Evolutionary conservation across 1,140 invertebrate species (phyloP).

Genomic region (Trypoxylus dichotomus): DNA sequence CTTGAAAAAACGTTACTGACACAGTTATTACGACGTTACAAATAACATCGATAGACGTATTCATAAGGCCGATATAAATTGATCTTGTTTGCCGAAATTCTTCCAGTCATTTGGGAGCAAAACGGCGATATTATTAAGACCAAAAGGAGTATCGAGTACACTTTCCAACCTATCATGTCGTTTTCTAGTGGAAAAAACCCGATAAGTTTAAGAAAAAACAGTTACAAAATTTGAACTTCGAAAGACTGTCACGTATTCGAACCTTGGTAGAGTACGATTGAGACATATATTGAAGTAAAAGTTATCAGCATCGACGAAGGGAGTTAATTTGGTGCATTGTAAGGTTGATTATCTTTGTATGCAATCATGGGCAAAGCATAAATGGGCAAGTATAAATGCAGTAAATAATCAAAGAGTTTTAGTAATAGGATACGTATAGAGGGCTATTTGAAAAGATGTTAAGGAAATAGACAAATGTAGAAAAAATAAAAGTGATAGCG

Average conservation of each 20-base stretch:
- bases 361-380: too few relatives aligned
- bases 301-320: too few relatives aligned
- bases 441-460: too few relatives aligned
- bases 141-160: neutral
- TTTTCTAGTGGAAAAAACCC: neutral
- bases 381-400: too few relatives aligned
- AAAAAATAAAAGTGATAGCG: too few relatives aligned
- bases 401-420: too few relatives aligned
- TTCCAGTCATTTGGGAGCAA: neutral
- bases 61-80: neutral
- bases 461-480: too few relatives aligned
- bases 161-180: neutral
- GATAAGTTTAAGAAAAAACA: neutral
- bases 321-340: too few relatives aligned
- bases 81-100: neutral
- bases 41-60: neutral
- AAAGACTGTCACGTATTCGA: neutral
- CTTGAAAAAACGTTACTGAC: neutral
- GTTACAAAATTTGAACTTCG: neutral
- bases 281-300: too few relatives aligned
- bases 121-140: neutral
- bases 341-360: too few relatives aligned
- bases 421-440: too few relatives aligned
- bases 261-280: too few relatives aligned
- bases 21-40: neutral